phyloP scores from a whole-genome alignment of 2,888 invertebrate species.

The Metacarcinus magister region DNA sequence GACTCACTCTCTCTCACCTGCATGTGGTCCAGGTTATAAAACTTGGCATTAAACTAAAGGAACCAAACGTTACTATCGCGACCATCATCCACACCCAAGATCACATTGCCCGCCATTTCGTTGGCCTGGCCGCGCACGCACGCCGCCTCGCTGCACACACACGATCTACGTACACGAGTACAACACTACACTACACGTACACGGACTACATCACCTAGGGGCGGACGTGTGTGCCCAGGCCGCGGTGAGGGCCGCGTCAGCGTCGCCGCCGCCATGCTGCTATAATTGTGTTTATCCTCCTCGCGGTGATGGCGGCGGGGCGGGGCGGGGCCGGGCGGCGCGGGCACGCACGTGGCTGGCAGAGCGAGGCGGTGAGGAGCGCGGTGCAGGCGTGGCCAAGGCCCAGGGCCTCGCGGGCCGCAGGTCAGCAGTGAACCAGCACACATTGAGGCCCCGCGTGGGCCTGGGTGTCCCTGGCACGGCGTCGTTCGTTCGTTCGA shows the following conservation, averaged over 20 bases:
- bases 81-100: slow-evolving; percentile 40
- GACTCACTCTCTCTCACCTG: slow-evolving; percentile 46
- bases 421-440: slow-evolving; percentile 76
- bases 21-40: background rate
- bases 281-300: background rate
- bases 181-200: background rate
- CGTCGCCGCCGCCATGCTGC: slow-evolving; percentile 15
- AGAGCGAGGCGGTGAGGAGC: background rate
- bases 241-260: background rate
- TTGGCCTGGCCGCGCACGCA: background rate
- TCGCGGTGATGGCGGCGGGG: slow-evolving; percentile 13
- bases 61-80: background rate
- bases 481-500: slow-evolving; percentile 79
- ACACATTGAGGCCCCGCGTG: slow-evolving; percentile 61
- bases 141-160: slow-evolving; percentile 6
- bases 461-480: slow-evolving; percentile 43
- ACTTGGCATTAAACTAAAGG: background rate
- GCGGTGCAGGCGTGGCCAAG: background rate
- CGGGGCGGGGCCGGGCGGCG: background rate
- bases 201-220: background rate
- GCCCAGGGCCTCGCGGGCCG: slow-evolving; percentile 41
- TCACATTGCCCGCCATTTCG: slow-evolving; percentile 35
- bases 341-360: background rate
- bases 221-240: background rate
- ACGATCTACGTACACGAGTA: background rate